phyloP scores from a whole-genome alignment of 2,888 invertebrate species.

The Bellardia pandia region DNA sequence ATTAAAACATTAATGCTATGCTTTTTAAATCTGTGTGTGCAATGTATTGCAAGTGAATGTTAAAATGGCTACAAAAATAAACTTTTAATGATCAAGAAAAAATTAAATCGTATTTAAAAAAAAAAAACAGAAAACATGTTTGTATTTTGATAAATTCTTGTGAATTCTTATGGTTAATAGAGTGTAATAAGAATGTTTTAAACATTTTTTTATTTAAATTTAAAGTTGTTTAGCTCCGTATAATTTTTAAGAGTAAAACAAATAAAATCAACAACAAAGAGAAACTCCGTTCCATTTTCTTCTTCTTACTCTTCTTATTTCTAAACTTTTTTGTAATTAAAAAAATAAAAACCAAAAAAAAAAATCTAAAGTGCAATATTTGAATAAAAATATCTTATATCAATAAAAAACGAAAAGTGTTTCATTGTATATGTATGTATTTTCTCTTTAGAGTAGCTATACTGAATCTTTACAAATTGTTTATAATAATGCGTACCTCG shows the following conservation, averaged over 20 bases:
- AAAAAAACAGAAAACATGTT: slow-evolving; percentile 18
- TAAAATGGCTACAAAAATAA: slow-evolving; percentile 45
- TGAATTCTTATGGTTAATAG: slow-evolving; percentile 60
- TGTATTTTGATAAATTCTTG: slow-evolving; percentile 67
- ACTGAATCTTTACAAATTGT: no score
- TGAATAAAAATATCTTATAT: slow-evolving; percentile 69
- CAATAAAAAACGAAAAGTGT: slow-evolving; percentile 44
- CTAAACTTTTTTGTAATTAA: slow-evolving; percentile 58
- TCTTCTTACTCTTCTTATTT: slow-evolving; percentile 65
- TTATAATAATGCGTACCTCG: no score
- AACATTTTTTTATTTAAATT: slow-evolving; percentile 48
- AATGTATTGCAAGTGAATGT: slow-evolving; percentile 53
- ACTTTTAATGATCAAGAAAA: slow-evolving; percentile 25
- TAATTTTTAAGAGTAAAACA: slow-evolving; percentile 67
- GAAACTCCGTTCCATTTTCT: slow-evolving; percentile 71
- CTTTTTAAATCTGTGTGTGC: slow-evolving; percentile 62
- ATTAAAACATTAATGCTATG: slow-evolving; percentile 46
- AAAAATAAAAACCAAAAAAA: slow-evolving; percentile 27
- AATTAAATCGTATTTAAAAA: not conserved
- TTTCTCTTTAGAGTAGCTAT: no score
- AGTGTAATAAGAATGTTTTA: slow-evolving; percentile 65
- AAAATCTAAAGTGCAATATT: slow-evolving; percentile 70
- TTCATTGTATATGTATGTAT: not conserved
- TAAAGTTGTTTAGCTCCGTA: slow-evolving; percentile 61
- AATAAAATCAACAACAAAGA: slow-evolving; percentile 59